Base-by-base conservation (phyloP, 53 echinoderm and acorn worm species). In the Actinopyga echinites region DNA sequence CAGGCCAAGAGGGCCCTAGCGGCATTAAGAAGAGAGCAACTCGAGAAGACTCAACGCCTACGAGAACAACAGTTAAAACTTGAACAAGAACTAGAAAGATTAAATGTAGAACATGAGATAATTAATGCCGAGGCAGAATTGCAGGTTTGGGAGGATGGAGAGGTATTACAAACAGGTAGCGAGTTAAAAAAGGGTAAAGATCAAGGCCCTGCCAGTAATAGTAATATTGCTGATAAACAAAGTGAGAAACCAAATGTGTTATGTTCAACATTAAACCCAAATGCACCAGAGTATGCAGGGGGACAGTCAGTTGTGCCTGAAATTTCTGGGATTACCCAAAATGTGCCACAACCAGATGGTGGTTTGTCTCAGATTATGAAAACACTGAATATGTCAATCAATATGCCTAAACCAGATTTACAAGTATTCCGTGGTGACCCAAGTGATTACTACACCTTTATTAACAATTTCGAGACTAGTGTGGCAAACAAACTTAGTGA, bases 391-490 rank as follows among this genome's bases (percentile, higher is more conserved):
- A 37, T 37, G 37, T 37, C 37, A 37, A 37, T 74, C 17, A 79
- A 3, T 24, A 20, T 79, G 33, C 82, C 82, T 40, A 83, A 83
- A 33, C 68, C 83, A 68, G 83, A 83, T 11, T 24, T 83, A 4
- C 7, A 23, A 7, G 9, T 19, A 4, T 83, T 83, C 68, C 31
- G 49, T 82, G 90, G 90, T 59, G 82, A 90, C 62, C 90, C 90
- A 35, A n/a, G 58, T 4, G 73, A 86, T 21, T 90, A 73, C 33
- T 73, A 55, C 34, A 49, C 11, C n/a, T 89, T 89, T 22, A 43
- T 86, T 8, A 86, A 80, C 26, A 28, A 13, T 15, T 89, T 85
- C 56, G 89, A 89, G 6, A 44, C 28, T n/a, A 85, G 69, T 29
- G 52, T 89, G 26, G 85, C 53, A 4, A 35, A 13, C 19, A 85